Base-by-base conservation (phyloP, 2,113 vertebrate species). In the Megalops atlanticus region DNA sequence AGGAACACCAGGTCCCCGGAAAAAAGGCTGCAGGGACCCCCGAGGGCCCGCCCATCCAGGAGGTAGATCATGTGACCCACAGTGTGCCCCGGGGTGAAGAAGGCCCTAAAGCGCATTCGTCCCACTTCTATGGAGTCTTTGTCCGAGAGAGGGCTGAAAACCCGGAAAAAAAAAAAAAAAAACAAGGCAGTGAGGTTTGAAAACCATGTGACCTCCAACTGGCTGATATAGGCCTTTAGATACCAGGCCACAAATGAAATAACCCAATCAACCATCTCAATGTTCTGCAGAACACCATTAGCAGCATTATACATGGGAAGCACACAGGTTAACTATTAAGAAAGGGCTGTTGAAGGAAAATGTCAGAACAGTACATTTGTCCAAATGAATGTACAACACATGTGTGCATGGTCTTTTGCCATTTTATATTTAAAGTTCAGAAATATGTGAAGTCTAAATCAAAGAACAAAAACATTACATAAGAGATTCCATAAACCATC, bases 1-100 rank as follows among this genome's bases (percentile, higher is more conserved):
- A 99, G 96, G 91, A 99, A 99, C 43, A 99, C 95, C 75, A 99
- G 95, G 87, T 99, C 98, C 39, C 98, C 98, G 0, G 98, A 99
- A 90, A 99, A 99, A 77, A 99, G 95, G 88, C 96, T 97, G 70
- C 92, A 92, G 21, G 97, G 96, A 16, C 91, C 89, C 0, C 94
- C 93, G 0, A 95, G 92, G 0, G 89, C 88, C 15, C 78, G 89
- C 47, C 96, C 96, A 0, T 98, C 97, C 88, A 99, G 92, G 78
- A 98, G 92, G 36, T 97, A 99, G 84, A 97, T 96, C 95, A 96
- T 96, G 89, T 99, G 98, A 16, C 97, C 98, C 87, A 98, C 95
- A 0, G 98, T 99, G 91, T 99, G 98, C 40, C 98, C 98, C 0
- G 98, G 98, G 0, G 98, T 99, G 78, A 95, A 95, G 2, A 98